These are phyloP conservation scores for Folsomia candida DNA, from an alignment of 2,888 invertebrate genomes.

Conservation along the genomic window DNA sequence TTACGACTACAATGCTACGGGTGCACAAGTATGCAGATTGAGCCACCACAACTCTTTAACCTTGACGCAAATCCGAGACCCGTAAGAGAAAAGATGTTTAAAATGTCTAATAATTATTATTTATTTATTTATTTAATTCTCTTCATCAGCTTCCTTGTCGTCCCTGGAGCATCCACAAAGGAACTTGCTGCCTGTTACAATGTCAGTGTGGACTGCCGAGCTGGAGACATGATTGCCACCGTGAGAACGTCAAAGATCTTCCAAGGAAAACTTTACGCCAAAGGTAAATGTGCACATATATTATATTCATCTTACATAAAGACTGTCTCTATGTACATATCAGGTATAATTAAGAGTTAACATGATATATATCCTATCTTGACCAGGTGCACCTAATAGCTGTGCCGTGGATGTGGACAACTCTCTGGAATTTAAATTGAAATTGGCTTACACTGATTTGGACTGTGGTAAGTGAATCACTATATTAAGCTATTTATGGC, in stretches of 20 bases:
- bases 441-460: constrained; percentile 87
- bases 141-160: constrained; percentile 82
- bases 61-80: constrained; percentile 83
- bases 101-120: too few species aligned
- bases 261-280: constrained; percentile 92
- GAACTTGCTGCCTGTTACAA: constrained; percentile 92
- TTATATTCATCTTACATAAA: too few species aligned
- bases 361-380: too few species aligned
- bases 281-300: too few species aligned
- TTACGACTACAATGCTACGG: constrained; percentile 89
- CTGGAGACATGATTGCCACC: constrained; percentile 87
- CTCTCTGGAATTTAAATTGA: constrained; percentile 83
- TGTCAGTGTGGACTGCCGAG: constrained; percentile 86
- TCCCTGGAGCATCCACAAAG: constrained; percentile 86
- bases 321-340: too few species aligned
- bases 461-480: too few species aligned
- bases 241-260: constrained; percentile 89
- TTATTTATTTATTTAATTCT: too few species aligned
- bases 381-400: constrained; percentile 87
- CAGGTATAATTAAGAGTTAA: too few species aligned
- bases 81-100: too few species aligned
- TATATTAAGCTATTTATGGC: too few species aligned
- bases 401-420: constrained; percentile 86
- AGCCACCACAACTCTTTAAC: constrained; percentile 88
- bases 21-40: constrained; percentile 87